Evolutionary conservation across 2,797 vertebrate genomes (phyloP).

Genomic region (Typhlichthys subterraneus): DNA sequence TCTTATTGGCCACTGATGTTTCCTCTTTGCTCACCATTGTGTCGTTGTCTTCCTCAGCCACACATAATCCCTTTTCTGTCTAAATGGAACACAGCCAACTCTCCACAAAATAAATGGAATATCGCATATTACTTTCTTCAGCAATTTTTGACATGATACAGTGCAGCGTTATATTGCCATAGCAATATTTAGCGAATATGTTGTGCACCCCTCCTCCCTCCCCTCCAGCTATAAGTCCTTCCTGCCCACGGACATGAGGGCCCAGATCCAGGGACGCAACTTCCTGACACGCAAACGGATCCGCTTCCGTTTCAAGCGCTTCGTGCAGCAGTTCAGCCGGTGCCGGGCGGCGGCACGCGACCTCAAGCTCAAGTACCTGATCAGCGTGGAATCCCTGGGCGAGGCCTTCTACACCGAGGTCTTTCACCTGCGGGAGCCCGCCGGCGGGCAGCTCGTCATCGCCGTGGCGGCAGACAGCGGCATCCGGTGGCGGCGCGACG

Average conservation of each 20-base stretch:
- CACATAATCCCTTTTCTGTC: too few species aligned
- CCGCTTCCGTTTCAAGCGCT: conserved; percentile 90
- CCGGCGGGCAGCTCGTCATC: conserved; percentile 81
- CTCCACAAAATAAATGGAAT: too few species aligned
- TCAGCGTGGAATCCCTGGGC: conserved; percentile 93
- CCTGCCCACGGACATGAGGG: conserved; percentile 89
- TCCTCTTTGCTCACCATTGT: too few species aligned
- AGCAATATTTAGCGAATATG: too few species aligned
- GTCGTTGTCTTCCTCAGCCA: too few species aligned
- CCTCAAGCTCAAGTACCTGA: conserved; percentile 96
- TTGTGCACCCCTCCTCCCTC: background rate
- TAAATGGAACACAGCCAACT: too few species aligned
- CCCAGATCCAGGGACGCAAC: conserved; percentile 92
- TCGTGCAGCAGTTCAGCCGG: conserved; percentile 74
- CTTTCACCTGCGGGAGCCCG: conserved; percentile 88
- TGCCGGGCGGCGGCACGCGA: conserved; percentile 85
- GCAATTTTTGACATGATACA: too few species aligned
- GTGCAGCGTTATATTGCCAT: too few species aligned
- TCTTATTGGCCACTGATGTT: too few species aligned
- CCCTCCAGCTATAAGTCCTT: conserved; percentile 91
- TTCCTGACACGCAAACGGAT: conserved; percentile 95
- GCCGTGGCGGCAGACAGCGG: conserved; percentile 89
- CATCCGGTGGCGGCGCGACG: conserved; percentile 68
- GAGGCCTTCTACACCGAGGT: conserved; percentile 90
- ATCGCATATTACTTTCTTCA: too few species aligned